These are phyloP conservation scores for Ascaphus truei DNA, from an alignment of 2,113 vertebrate genomes.

Conservation along the genomic window DNA sequence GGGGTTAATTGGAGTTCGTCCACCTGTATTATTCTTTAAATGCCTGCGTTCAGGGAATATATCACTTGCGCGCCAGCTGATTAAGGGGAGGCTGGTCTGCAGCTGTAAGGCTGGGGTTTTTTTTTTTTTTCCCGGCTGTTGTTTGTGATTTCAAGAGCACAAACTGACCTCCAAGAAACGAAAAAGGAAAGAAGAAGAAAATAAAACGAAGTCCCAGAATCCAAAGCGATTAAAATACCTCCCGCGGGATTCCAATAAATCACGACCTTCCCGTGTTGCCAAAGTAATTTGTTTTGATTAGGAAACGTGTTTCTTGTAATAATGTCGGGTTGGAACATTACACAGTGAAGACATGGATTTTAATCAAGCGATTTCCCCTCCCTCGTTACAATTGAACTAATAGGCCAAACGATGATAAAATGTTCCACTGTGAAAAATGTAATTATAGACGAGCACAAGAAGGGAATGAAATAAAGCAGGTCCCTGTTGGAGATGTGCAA, in stretches of 20 bases:
- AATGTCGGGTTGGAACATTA: slow-evolving; percentile 33
- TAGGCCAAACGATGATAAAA: not conserved
- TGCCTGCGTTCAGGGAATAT: slow-evolving; percentile 42
- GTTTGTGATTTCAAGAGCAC: slow-evolving; percentile 43
- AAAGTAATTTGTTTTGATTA: slow-evolving; percentile 62
- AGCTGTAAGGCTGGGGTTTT: slow-evolving; percentile 25
- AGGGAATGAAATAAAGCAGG: no score
- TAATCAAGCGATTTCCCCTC: slow-evolving; percentile 19
- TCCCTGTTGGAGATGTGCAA: no score
- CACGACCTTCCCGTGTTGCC: slow-evolving; percentile 46
- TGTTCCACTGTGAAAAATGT: not conserved
- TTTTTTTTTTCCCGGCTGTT: slow-evolving; percentile 34
- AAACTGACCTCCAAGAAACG: slow-evolving; percentile 52
- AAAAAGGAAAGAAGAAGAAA: no score
- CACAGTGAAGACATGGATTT: not conserved
- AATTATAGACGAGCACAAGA: not conserved
- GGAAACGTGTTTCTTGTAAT: slow-evolving; percentile 58
- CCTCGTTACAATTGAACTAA: slow-evolving; percentile 1
- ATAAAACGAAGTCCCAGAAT: slow-evolving; percentile 34
- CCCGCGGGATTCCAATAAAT: slow-evolving; percentile 55
- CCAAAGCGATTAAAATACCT: slow-evolving; percentile 57
- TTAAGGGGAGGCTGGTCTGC: slow-evolving; percentile 45
- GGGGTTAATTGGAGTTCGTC: slow-evolving; percentile 27
- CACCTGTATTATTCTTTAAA: slow-evolving; percentile 32
- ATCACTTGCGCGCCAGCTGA: slow-evolving; percentile 44